Percentiles rank a stretch among this genome's conserved stretches.
These are phyloP conservation scores for Euura saliciscinereae DNA, from an alignment of 1,140 invertebrate genomes.

Conservation along the genomic window DNA sequence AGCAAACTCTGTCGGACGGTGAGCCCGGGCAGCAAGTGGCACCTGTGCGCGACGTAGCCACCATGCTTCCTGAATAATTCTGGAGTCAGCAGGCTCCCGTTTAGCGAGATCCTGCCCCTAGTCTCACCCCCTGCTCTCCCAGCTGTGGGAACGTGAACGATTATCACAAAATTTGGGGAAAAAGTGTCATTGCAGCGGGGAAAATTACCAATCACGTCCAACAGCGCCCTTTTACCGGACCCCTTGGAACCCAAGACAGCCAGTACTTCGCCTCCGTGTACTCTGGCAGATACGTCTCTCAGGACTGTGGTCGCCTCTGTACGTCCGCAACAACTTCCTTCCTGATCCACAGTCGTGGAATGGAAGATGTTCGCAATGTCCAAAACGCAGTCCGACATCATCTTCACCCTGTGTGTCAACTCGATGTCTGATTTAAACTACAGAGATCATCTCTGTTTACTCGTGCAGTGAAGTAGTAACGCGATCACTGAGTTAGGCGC, in stretches of 20 bases:
- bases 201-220: constrained; percentile 78
- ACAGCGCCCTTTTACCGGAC: constrained; percentile 87
- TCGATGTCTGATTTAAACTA: no score
- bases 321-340: constrained; percentile 48
- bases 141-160: constrained; percentile 52
- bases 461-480: no score
- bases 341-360: constrained; percentile 60
- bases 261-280: constrained; percentile 89
- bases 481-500: no score
- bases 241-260: constrained; percentile 93
- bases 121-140: constrained; percentile 74
- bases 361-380: constrained; percentile 89
- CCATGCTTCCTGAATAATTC: constrained; percentile 84
- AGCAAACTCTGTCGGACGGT: constrained; percentile 85
- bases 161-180: background rate
- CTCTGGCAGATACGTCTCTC: constrained; percentile 88
- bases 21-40: constrained; percentile 80
- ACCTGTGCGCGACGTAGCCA: constrained; percentile 84
- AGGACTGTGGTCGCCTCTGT: constrained; percentile 67
- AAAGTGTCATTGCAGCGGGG: background rate
- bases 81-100: constrained; percentile 79
- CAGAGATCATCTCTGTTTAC: no score
- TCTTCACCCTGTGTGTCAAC: constrained; percentile 44
- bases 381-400: constrained; percentile 84
- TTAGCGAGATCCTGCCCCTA: constrained; percentile 84